A percentile compares a stretch with the other conserved stretches of the same genome.
These are phyloP conservation scores for Buteo buteo DNA, from an alignment of 2,113 vertebrate genomes.

Conservation along the genomic window DNA sequence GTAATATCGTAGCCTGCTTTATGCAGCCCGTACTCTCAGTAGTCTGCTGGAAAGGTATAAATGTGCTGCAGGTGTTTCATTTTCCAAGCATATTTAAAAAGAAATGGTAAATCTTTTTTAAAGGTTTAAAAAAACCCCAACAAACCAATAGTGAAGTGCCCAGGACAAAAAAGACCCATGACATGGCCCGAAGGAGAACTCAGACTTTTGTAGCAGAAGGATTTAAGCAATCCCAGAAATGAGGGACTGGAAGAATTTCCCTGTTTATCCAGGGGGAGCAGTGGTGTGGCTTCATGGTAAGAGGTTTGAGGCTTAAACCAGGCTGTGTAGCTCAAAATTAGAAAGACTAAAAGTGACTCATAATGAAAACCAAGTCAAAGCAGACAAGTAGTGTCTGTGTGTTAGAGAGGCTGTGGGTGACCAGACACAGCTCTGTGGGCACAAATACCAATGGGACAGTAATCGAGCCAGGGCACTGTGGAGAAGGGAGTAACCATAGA, in stretches of 20 bases:
- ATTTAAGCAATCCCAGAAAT: background rate
- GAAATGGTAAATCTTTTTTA: background rate
- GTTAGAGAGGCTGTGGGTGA: background rate
- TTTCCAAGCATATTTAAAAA: background rate
- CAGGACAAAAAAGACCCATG: background rate
- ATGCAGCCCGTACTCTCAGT: background rate
- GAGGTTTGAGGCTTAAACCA: background rate
- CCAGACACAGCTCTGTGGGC: background rate
- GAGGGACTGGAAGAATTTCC: background rate
- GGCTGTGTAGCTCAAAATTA: background rate
- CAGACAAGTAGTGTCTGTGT: background rate
- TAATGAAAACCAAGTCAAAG: background rate
- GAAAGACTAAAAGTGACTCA: background rate
- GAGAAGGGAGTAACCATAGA: background rate
- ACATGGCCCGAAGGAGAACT: background rate
- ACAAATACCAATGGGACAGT: background rate
- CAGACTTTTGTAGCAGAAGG: background rate
- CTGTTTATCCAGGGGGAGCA: background rate
- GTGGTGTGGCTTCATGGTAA: background rate
- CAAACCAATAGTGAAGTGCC: background rate
- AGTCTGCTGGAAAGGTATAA: background rate
- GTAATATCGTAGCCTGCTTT: fast-evolving
- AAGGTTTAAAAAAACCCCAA: background rate
- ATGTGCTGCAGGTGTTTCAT: background rate
- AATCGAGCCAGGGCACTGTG: background rate